A percentile compares a stretch with the other conserved stretches of the same genome.
These are phyloP conservation scores for Eristalis pertinax DNA, from an alignment of 2,888 invertebrate species.

Conservation along the genomic window DNA sequence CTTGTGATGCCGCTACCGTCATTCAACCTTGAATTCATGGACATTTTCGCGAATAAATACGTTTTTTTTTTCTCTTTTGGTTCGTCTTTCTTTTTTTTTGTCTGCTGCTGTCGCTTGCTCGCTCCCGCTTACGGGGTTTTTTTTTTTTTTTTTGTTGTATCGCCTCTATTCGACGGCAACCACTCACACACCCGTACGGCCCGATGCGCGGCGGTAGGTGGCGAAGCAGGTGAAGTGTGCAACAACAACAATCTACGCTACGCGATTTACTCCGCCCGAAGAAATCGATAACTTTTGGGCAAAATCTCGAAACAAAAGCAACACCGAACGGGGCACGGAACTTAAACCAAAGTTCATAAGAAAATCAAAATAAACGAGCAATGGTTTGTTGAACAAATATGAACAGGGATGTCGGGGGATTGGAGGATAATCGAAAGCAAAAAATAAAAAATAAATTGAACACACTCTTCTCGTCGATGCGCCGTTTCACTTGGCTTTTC, in stretches of 20 bases:
- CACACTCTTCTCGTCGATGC: neutral
- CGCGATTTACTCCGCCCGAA: slow-evolving; percentile 13
- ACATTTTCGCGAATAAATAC: slow-evolving; percentile 46
- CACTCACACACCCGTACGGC: slow-evolving; percentile 32
- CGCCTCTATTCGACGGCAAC: slow-evolving; percentile 15
- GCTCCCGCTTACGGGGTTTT: neutral
- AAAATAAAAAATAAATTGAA: slow-evolving; percentile 9
- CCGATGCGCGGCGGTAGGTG: slow-evolving; percentile 39
- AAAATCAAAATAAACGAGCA: slow-evolving; percentile 2
- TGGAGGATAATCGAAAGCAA: slow-evolving; percentile 6
- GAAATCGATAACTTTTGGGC: slow-evolving; percentile 51
- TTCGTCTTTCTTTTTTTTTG: neutral
- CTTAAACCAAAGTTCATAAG: neutral
- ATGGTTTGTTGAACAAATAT: slow-evolving; percentile 2
- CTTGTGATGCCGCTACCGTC: slow-evolving; percentile 5
- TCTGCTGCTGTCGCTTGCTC: neutral
- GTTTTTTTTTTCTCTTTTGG: neutral
- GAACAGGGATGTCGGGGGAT: neutral
- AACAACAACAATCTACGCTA: slow-evolving; percentile 29
- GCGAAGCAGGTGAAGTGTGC: slow-evolving; percentile 16
- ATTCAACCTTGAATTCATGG: slow-evolving; percentile 56
- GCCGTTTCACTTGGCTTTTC: neutral
- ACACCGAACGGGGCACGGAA: neutral
- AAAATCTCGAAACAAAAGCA: neutral
- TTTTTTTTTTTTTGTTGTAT: neutral